Percentiles rank a stretch among this genome's conserved stretches.
Evolutionary conservation across 2,113 vertebrate genomes (phyloP).

Genomic region (Centrocercus urophasianus): DNA sequence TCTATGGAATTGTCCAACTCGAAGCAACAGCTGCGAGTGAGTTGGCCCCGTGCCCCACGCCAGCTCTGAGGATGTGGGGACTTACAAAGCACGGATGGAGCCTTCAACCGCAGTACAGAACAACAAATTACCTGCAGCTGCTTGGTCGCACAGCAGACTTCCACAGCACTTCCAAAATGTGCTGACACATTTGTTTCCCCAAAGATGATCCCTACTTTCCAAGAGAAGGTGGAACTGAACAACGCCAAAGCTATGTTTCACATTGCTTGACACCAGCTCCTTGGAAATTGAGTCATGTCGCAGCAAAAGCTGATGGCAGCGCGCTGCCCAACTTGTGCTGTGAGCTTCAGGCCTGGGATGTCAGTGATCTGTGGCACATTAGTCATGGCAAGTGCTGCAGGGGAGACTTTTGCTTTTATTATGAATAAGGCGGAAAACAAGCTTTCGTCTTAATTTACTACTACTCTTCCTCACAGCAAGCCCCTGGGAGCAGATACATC

Average conservation of each 20-base stretch:
- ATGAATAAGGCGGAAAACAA: conserved; percentile 59
- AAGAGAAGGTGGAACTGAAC: not conserved
- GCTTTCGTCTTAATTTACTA: conserved; percentile 39
- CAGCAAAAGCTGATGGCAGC: not conserved
- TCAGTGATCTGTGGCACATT: conserved; percentile 7
- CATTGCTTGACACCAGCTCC: not conserved
- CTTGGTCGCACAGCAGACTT: not conserved
- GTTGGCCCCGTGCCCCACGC: not conserved
- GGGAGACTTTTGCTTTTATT: conserved; percentile 36
- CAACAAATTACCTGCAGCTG: not conserved
- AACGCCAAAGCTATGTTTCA: not conserved
- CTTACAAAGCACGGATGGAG: not conserved
- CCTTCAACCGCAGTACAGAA: not conserved
- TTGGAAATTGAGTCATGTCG: not conserved
- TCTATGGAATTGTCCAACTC: not conserved
- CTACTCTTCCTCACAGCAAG: not conserved
- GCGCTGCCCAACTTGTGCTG: not conserved
- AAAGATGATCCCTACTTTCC: not conserved
- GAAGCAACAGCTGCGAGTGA: accelerated
- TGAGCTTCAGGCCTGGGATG: not conserved
- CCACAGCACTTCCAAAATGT: accelerated
- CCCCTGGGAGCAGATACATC: not conserved
- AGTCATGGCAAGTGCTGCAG: conserved; percentile 37
- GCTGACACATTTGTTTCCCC: accelerated
- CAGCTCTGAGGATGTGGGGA: not conserved